Base-by-base conservation (phyloP, 35 echinoderm and acorn worm species). In the Patiria miniata region DNA sequence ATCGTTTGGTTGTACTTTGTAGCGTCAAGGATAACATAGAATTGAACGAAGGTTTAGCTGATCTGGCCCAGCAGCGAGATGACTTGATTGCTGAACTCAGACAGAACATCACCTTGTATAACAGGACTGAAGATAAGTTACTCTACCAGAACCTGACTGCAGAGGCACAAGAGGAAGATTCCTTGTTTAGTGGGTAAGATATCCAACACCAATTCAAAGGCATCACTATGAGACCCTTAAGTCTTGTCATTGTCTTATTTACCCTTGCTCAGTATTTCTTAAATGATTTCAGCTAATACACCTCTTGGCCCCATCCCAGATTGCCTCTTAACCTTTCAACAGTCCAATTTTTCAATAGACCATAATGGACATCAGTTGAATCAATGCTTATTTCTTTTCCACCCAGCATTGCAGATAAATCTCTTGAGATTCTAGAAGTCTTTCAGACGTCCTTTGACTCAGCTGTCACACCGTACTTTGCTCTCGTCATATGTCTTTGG, bases 371-470 rank as follows among this genome's bases (percentile, higher is more conserved):
- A n/a, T n/a, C n/a, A n/a, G n/a, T n/a, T n/a, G n/a, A n/a, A n/a
- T n/a, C 4, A 47, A 47, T 47, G 4, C 14, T 65, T 50, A 7
- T 68, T 86, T 90, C 39, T 36, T 57, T 77, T 51, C 33, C 28
- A 61, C 30, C 14, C 59, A 95, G 93, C 52, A 51, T 96, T 78
- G 82, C 95, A 39, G 87, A 90, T 80, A 88, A 85, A 39, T 80
- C 83, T 44, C 38, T 84, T 21, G 82, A 84, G 54, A 58, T 84
- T 21, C 57, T 97, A 42, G 81, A 57, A 39, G 78, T 97, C 1
- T 97, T 98, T 42, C 93, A 98, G 80, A 78, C 94, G 39, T 98
- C 96, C 2, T 98, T 98, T 87, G 96, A 98, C 85, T 95, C 86
- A n/a, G 68, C 91, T 52, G 92, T 90, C 16, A 98, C 96, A 30